These are phyloP conservation scores for Onychorhynchus coronatus DNA, from an alignment of 2,113 vertebrate genomes.

Conservation along the genomic window DNA sequence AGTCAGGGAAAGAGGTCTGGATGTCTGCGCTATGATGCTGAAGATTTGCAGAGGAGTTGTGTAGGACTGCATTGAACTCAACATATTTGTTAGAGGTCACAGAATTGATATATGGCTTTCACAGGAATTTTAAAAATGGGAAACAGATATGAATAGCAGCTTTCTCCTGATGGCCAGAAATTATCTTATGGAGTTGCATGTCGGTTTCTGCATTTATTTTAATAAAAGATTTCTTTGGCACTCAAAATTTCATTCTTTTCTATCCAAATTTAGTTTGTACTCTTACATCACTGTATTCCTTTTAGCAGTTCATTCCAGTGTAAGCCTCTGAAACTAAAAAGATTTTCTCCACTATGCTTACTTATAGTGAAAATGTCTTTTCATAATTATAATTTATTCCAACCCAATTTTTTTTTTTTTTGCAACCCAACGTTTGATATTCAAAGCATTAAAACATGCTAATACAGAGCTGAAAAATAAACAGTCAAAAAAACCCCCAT, in stretches of 20 bases:
- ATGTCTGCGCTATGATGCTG: not conserved
- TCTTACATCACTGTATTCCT: not conserved
- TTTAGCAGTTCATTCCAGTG: not conserved
- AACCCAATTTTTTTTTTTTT: not conserved
- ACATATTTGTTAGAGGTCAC: not conserved
- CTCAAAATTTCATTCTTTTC: not conserved
- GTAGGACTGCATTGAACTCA: not conserved
- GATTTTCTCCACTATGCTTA: not conserved
- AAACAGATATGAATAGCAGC: not conserved
- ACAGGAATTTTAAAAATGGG: not conserved
- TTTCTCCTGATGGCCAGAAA: not conserved
- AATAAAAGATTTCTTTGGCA: not conserved
- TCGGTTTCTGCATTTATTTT: not conserved
- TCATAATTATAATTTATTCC: not conserved
- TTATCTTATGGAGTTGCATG: not conserved
- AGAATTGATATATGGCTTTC: not conserved
- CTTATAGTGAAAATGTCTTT: not conserved
- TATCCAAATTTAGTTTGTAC: not conserved
- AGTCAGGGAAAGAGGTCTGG: not conserved
- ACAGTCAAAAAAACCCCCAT: not conserved
- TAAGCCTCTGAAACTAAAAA: not conserved
- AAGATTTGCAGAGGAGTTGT: not conserved
- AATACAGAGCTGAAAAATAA: not conserved
- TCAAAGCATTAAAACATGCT: not conserved
- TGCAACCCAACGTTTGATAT: not conserved